Conservation (phyloP, 2,113 vertebrate genomes). For the Forbesichthys papilliferus region DNA sequence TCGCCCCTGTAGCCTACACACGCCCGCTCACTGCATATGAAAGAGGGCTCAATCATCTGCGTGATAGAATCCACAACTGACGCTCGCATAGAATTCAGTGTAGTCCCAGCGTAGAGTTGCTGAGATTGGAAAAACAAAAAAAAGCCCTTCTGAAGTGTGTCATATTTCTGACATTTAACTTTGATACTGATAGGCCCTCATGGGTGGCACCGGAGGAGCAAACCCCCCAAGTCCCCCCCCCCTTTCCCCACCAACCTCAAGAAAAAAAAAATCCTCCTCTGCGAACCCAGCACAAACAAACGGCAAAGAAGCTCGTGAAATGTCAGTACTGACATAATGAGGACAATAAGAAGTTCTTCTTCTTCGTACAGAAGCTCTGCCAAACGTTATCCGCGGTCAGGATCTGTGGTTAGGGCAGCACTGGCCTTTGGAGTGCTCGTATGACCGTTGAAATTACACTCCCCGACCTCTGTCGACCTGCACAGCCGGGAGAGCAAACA, state of each 20-base stretch:
- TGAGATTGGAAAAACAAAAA: conserved; percentile 12
- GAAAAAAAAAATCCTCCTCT: conserved; percentile 8
- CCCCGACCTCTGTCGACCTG: conserved; percentile 7
- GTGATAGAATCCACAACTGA: neutral
- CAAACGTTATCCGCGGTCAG: conserved; percentile 12
- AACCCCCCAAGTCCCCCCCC: conserved; percentile 2
- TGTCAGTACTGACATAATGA: conserved; percentile 72
- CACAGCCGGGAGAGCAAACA: conserved; percentile 1
- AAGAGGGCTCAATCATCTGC: neutral
- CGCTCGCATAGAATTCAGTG: conserved; percentile 23
- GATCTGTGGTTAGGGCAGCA: conserved; percentile 22
- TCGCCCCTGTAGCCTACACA: neutral
- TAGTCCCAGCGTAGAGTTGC: conserved; percentile 30
- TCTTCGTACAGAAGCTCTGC: conserved; percentile 27
- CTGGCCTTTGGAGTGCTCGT: neutral
- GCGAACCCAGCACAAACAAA: conserved; percentile 59
- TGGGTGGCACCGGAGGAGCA: conserved; percentile 46
- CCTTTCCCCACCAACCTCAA: conserved; percentile 2
- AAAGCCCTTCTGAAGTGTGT: conserved; percentile 53
- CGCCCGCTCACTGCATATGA: neutral
- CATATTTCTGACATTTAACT: conserved; percentile 56
- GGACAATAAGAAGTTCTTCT: conserved; percentile 58
- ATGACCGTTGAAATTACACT: conserved; percentile 7
- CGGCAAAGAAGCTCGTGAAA: conserved; percentile 41
- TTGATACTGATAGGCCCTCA: conserved; percentile 62